Evolutionary conservation across 2,113 vertebrate genomes (phyloP), one percentile per base, ranked within the genome.

Genomic region (Scomber colias): DNA sequence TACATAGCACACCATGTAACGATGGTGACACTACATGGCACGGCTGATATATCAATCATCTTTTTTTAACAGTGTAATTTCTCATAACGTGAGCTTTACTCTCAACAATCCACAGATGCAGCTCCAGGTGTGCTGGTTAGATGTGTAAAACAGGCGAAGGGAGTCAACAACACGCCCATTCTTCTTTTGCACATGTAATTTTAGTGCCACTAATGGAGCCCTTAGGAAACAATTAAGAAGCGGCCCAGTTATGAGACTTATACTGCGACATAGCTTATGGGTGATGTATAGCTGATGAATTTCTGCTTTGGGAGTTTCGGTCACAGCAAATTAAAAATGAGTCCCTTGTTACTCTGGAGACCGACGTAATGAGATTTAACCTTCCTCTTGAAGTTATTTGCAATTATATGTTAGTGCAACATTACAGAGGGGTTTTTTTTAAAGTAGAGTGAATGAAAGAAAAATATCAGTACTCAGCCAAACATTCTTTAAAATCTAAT

Each of bases 201-300:
- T 81, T 66, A 79, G 45, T 53, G 62, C 65, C 55, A 61, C 65
- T 90, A 86, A 91, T 71, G n/a, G 73, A 79, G 65, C 84, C 89
- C 81, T 2, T 30, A 73, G 86, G 85, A 87, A 83, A 86, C 66
- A 79, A 90, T 90, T 90, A 90, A 73, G 70, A 78, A 64, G 69
- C 31, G 86, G 50, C 19, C 12, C 31, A 31, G 59, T 60, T 75
- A 74, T 78, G 85, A 61, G 13, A 83, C 77, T 57, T 73, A 62
- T 68, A 75, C 84, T 62, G 46, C 11, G 54, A 19, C 17, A 24
- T 49, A 78, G 49, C 24, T 49, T 49, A 57, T 44, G 64, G 21
- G 44, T 64, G 48, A 77, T 83, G 68, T 69, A 68, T 44, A 54
- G 44, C 69, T 66, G 9, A 76, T 35, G 9, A 27, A 45, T 55